A percentile compares a stretch with the other conserved stretches of the same genome.
Evolutionary conservation across 2,113 vertebrate species (phyloP).

Genomic region (Lophius piscatorius): DNA sequence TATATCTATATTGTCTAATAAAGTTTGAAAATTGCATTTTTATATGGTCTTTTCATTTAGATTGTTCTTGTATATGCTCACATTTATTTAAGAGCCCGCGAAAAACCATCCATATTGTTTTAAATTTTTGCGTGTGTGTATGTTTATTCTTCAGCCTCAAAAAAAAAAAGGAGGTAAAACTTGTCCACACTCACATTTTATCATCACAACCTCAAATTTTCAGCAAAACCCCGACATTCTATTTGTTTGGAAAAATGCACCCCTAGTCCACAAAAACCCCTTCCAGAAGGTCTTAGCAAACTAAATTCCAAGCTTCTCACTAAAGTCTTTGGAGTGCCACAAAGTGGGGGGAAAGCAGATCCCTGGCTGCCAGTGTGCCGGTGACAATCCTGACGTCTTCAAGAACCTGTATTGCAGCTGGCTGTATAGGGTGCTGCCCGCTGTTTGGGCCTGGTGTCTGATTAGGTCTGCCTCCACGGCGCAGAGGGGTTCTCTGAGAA

Average conservation of each 20-base stretch:
- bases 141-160: too few relatives aligned
- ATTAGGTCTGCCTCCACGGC: slow-evolving; percentile 63
- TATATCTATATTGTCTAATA: too few relatives aligned
- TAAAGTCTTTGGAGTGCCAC: slow-evolving; percentile 63
- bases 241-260: slow-evolving; percentile 41
- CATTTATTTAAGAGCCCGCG: too few relatives aligned
- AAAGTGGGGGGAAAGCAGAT: slow-evolving; percentile 53
- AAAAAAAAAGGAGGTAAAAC: too few relatives aligned
- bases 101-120: too few relatives aligned
- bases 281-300: slow-evolving; percentile 46
- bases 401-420: slow-evolving; percentile 56
- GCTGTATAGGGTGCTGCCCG: slow-evolving; percentile 51
- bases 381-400: slow-evolving; percentile 66
- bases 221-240: slow-evolving; percentile 7
- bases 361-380: slow-evolving; percentile 56
- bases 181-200: too few relatives aligned
- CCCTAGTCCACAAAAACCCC: slow-evolving; percentile 16
- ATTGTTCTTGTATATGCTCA: too few relatives aligned
- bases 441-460: slow-evolving; percentile 60
- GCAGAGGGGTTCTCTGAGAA: slow-evolving; percentile 73
- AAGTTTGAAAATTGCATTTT: too few relatives aligned
- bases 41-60: too few relatives aligned
- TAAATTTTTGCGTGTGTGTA: too few relatives aligned
- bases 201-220: too few relatives aligned
- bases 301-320: slow-evolving; percentile 57